phyloP scores from a whole-genome alignment of 2,888 invertebrate species.

The Hyposoter didymator region DNA sequence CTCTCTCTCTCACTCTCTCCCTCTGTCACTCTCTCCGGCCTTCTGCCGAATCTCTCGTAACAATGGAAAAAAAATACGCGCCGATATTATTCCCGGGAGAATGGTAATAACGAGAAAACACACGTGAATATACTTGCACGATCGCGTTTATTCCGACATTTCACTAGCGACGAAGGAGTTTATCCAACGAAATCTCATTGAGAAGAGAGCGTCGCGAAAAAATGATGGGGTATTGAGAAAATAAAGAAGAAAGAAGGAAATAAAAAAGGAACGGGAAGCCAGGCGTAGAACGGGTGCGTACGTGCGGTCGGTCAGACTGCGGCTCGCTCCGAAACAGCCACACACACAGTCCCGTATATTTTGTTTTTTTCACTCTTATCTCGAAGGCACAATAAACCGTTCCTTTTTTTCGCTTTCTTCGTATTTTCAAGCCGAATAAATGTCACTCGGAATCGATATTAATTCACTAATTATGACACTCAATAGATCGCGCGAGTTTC shows the following conservation, averaged over 20 bases:
- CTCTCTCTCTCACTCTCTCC: slow-evolving; percentile 24
- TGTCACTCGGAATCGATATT: background rate
- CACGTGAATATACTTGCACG: background rate
- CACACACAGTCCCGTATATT: slow-evolving; percentile 11
- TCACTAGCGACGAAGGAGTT: slow-evolving; percentile 5
- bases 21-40: slow-evolving; percentile 22
- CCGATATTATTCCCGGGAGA: slow-evolving; percentile 5
- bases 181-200: slow-evolving; percentile 8
- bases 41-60: slow-evolving; percentile 39
- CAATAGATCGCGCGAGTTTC: background rate
- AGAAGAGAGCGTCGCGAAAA: slow-evolving; percentile 28
- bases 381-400: slow-evolving; percentile 11
- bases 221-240: slow-evolving; percentile 24
- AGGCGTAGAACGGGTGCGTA: slow-evolving; percentile 38
- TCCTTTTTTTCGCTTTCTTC: background rate
- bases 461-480: background rate
- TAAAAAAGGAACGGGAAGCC: slow-evolving; percentile 32
- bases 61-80: slow-evolving; percentile 43
- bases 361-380: slow-evolving; percentile 30
- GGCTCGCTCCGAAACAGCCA: slow-evolving; percentile 40
- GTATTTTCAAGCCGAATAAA: background rate
- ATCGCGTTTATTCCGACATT: slow-evolving; percentile 44
- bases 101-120: slow-evolving; percentile 1
- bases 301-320: slow-evolving; percentile 42
- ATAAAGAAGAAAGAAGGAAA: slow-evolving; percentile 12